Conservation (phyloP, 2,888 invertebrate species). For the Taenaris catops region DNA sequence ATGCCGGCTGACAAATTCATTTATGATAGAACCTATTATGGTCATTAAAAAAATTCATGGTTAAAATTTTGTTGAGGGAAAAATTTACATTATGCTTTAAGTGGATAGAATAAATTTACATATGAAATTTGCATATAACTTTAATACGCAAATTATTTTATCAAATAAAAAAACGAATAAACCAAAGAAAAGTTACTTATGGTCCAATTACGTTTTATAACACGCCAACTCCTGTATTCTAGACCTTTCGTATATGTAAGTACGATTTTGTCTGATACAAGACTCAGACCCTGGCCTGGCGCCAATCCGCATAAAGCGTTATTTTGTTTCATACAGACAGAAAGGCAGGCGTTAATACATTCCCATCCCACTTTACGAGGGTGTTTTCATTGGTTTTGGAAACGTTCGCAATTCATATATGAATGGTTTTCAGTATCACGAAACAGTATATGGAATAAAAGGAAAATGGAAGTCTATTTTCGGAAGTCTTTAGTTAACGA, state of each 20-base stretch:
- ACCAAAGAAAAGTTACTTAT: too few relatives aligned
- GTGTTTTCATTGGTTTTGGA: slow-evolving; percentile 26
- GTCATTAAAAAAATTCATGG: too few relatives aligned
- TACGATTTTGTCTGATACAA: slow-evolving; percentile 36
- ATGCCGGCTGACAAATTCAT: too few relatives aligned
- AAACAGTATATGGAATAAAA: slow-evolving; percentile 11
- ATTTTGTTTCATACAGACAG: slow-evolving; percentile 44
- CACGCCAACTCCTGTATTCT: slow-evolving; percentile 12
- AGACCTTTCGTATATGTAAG: slow-evolving; percentile 19
- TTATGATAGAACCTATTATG: too few relatives aligned
- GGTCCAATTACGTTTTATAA: too few relatives aligned
- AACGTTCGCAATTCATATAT: slow-evolving; percentile 23
- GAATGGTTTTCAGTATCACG: slow-evolving; percentile 8
- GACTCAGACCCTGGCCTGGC: slow-evolving; percentile 35
- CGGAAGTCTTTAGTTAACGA: not conserved
- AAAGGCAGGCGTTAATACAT: slow-evolving; percentile 34
- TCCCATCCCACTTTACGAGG: slow-evolving; percentile 28
- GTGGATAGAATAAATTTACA: too few relatives aligned
- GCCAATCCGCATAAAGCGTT: slow-evolving; percentile 52
- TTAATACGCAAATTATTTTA: too few relatives aligned
- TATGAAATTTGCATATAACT: too few relatives aligned
- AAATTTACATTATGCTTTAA: too few relatives aligned
- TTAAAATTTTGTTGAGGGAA: too few relatives aligned
- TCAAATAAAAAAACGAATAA: too few relatives aligned
- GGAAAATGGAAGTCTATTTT: slow-evolving; percentile 4